phyloP scores from a whole-genome alignment of 2,797 vertebrate species.

The Enteromius viviparus region DNA sequence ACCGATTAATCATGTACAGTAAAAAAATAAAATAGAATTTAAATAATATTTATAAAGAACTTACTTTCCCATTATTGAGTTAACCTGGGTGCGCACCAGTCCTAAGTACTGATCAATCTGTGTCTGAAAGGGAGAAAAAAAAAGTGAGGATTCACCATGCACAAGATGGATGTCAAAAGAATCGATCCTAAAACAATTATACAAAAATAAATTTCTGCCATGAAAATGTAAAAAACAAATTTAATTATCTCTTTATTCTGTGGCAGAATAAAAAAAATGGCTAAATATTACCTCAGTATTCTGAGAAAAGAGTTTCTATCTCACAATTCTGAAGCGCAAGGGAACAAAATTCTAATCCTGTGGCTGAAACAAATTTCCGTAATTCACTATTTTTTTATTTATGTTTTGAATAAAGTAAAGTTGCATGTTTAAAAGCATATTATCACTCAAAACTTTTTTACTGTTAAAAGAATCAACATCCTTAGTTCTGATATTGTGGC shows the following conservation, averaged over 20 bases:
- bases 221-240: background rate
- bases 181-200: background rate
- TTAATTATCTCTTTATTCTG: background rate
- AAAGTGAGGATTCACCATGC: background rate
- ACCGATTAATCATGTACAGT: background rate
- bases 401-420: background rate
- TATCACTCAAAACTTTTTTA: background rate
- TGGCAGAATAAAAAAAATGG: background rate
- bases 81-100: constrained; percentile 95
- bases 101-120: constrained; percentile 99
- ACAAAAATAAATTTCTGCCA: background rate
- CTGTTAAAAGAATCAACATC: background rate
- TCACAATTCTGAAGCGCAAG: background rate
- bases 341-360: background rate
- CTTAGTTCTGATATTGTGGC: background rate
- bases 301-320: background rate
- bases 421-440: background rate
- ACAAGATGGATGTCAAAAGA: background rate
- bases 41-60: constrained; percentile 55
- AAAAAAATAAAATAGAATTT: background rate
- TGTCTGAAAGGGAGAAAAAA: constrained; percentile 77
- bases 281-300: background rate
- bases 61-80: constrained; percentile 96
- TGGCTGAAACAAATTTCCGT: background rate
- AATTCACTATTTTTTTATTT: background rate